A percentile compares a stretch with the other conserved stretches of the same genome.
phyloP scores from a whole-genome alignment of 2,797 vertebrate species.

The Tadarida brasiliensis region DNA sequence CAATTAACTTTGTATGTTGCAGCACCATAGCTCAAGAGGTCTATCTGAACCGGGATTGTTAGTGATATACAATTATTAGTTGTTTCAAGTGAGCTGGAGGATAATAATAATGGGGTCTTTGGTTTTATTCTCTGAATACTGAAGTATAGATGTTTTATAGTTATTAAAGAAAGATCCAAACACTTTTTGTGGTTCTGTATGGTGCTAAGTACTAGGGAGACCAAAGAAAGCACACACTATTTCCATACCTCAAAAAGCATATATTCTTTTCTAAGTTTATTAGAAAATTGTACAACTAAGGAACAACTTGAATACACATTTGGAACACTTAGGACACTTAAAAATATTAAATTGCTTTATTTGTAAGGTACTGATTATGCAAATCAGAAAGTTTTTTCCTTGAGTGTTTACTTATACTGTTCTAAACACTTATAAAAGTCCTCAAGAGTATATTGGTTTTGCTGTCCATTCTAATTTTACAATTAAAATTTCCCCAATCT shows the following conservation, averaged over 20 bases:
- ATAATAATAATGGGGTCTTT: not conserved
- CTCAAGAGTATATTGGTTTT: slow-evolving; percentile 35
- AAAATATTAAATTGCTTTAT: slow-evolving; percentile 30
- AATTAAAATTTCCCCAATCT: not conserved
- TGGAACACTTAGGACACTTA: not conserved
- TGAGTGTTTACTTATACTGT: slow-evolving; percentile 36
- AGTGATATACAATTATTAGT: not conserved
- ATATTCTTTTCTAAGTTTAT: slow-evolving; percentile 32
- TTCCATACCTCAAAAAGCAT: slow-evolving; percentile 1
- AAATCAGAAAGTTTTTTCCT: slow-evolving; percentile 47
- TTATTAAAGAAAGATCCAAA: slow-evolving; percentile 14
- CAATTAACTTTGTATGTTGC: not conserved
- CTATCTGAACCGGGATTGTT: slow-evolving; percentile 42
- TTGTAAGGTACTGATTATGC: not conserved
- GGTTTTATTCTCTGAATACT: slow-evolving; percentile 45
- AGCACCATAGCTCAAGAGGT: not conserved
- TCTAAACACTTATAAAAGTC: not conserved
- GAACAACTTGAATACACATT: slow-evolving; percentile 46
- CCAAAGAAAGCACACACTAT: not conserved
- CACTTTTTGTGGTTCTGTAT: not conserved
- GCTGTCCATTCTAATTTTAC: slow-evolving; percentile 35
- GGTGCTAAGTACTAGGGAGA: not conserved
- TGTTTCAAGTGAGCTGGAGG: not conserved
- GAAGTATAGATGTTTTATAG: not conserved
- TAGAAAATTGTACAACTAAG: slow-evolving; percentile 32